Evolutionary conservation across 37 sponge, comb jelly and placozoan genomes (phyloP), one percentile per base, ranked within the genome.

Genomic region (Corticium candelabrum): DNA sequence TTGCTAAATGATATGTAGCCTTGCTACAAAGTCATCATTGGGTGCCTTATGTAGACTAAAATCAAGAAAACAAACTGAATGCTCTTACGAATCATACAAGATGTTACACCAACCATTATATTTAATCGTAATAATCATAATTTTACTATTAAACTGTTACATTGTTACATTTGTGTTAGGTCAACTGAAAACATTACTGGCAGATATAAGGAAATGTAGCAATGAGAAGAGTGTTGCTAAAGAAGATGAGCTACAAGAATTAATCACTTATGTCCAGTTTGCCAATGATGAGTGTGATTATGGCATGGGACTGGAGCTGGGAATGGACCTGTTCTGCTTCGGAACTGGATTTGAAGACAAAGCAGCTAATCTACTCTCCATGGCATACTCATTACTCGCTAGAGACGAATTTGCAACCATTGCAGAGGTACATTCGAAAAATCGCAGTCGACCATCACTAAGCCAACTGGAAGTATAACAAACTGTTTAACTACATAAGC

Each of bases 251-350:
- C 83, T 94, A 4, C 87, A 94, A 30, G 90, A 94, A 67, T 62
- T 86, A 34, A 39, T 94, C 38, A 90, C 88, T 31, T 90, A 41
- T 77, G 85, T 93, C 11, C 95, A 94, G 84, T 94, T 94, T 81
- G 95, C 95, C 30, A 94, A 94, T 62, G 95, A 94, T 80, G 95
- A 94, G 77, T 88, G 90, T 73, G 95, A 94, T 79, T 90, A 88
- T 85, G 95, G 95, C n/a, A 94, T 94, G 95, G 95, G 95, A 2
- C 41, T 94, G n/a, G 95, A 94, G 76, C 79, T 94, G 27, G 95
- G 95, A 2, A 75, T 90, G 68, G 86, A 90, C 56, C 77, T 94
- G 75, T 94, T 90, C 68, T 81, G 80, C 40, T 84, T 88, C 82
- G 80, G 89, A 0, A 56, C 85, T 85, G 38, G 77, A 37, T 84